Evolutionary conservation across 2,113 vertebrate genomes (phyloP).

Genomic region (Toxostoma redivivum): DNA sequence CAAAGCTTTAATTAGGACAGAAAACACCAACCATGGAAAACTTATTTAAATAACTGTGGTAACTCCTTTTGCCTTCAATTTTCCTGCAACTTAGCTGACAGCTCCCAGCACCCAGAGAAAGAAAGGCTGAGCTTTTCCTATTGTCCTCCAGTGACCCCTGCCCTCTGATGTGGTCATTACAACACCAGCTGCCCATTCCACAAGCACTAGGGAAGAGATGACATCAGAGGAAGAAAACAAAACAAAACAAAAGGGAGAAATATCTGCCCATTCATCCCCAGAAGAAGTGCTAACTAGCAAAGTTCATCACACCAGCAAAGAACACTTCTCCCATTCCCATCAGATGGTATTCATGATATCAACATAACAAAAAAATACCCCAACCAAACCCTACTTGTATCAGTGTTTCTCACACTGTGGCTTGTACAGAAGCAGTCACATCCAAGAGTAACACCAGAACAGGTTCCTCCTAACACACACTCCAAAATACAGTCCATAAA

Average conservation of each 20-base stretch:
- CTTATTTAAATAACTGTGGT: not conserved
- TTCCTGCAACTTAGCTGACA: not conserved
- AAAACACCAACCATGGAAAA: not conserved
- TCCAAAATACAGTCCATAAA: not conserved
- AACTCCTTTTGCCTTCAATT: not conserved
- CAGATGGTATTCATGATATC: not conserved
- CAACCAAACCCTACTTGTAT: not conserved
- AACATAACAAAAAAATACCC: not conserved
- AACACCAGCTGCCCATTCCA: slow-evolving; percentile 5
- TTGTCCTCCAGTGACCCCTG: slow-evolving; percentile 27
- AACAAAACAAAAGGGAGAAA: not conserved
- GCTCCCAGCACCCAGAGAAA: not conserved
- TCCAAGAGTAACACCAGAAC: not conserved
- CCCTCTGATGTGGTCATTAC: slow-evolving; percentile 13
- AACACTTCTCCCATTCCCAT: not conserved
- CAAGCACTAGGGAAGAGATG: not conserved
- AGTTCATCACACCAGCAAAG: not conserved
- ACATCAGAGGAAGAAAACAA: not conserved
- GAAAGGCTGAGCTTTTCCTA: not conserved
- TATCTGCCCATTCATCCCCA: not conserved
- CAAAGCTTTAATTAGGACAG: slow-evolving; percentile 7
- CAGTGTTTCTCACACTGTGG: not conserved
- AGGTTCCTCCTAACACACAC: not conserved
- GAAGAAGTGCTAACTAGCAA: not conserved
- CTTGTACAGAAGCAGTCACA: not conserved